Conservation (phyloP, 2,888 invertebrate species). For the Alentia gelatinosa region DNA sequence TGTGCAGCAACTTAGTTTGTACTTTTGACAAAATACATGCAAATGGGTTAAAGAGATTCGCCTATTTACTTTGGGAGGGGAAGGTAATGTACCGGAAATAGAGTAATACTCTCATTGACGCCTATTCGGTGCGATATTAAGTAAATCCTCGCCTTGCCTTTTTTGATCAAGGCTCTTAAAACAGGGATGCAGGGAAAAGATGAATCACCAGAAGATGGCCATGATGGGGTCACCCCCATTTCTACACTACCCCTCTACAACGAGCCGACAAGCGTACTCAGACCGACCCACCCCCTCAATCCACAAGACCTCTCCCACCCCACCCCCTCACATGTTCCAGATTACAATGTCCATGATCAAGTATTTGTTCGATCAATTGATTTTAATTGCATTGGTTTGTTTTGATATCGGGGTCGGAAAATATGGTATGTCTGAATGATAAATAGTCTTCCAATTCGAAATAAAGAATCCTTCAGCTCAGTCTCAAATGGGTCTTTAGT, state of each 20-base stretch:
- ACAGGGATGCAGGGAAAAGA: neutral
- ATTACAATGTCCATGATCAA: too few species aligned
- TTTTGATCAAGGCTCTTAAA: slow-evolving; percentile 13
- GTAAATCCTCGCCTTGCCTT: slow-evolving; percentile 34
- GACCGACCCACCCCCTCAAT: neutral
- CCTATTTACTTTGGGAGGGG: slow-evolving; percentile 15
- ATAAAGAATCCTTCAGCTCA: too few species aligned
- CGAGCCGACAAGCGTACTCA: neutral
- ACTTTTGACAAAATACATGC: slow-evolving; percentile 33
- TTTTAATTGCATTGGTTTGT: too few species aligned
- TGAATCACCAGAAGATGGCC: slow-evolving; percentile 5
- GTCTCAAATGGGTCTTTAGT: too few species aligned
- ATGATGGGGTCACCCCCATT: neutral
- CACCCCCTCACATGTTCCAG: too few species aligned
- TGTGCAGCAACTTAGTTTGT: slow-evolving; percentile 33
- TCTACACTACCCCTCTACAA: neutral
- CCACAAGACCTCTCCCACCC: neutral
- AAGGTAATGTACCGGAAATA: slow-evolving; percentile 27
- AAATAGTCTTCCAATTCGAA: too few species aligned
- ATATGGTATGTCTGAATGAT: too few species aligned
- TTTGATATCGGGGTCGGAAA: too few species aligned
- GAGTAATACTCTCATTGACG: slow-evolving; percentile 26
- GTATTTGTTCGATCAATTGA: too few species aligned
- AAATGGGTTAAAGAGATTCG: slow-evolving; percentile 52
- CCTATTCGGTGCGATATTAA: slow-evolving; percentile 3